Percentiles rank a stretch among this genome's conserved stretches.
Evolutionary conservation across 2,797 vertebrate genomes (phyloP).

Genomic region (Rhabdomys pumilio): DNA sequence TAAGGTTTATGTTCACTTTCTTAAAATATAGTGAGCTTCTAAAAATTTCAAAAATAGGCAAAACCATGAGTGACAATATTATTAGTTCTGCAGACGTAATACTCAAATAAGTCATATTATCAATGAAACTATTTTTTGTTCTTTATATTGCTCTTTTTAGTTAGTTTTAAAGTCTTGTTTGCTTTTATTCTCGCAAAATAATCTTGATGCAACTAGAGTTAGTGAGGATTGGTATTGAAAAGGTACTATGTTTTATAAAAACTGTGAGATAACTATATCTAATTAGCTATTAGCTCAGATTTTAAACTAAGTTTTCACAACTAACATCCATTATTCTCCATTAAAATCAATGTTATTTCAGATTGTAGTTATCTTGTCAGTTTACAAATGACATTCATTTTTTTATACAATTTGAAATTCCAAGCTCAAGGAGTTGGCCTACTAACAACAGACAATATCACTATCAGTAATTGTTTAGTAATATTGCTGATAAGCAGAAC

Average conservation of each 20-base stretch:
- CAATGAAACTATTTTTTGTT: not conserved
- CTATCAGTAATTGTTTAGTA: not conserved
- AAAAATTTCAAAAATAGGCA: not conserved
- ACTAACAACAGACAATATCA: not conserved
- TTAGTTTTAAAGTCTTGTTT: not conserved
- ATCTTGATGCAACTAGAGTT: not conserved
- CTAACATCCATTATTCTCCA: not conserved
- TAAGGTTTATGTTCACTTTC: not conserved
- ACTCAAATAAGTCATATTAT: not conserved
- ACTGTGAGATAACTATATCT: not conserved
- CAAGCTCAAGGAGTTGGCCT: not conserved
- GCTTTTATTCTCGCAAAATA: not conserved
- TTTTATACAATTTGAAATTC: slow-evolving; percentile 23
- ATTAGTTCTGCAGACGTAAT: not conserved
- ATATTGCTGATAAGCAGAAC: not conserved
- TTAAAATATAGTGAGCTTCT: not conserved
- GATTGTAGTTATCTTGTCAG: not conserved
- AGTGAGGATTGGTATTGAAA: not conserved
- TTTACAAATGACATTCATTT: slow-evolving; percentile 10
- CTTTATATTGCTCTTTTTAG: not conserved
- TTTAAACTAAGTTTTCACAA: not conserved
- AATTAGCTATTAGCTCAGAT: slow-evolving; percentile 8
- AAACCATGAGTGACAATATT: not conserved
- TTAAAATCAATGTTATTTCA: slow-evolving; percentile 4
- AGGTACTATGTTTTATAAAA: not conserved